Conservation (phyloP, 2,888 invertebrate species). For the Diachrysia chrysitis region DNA sequence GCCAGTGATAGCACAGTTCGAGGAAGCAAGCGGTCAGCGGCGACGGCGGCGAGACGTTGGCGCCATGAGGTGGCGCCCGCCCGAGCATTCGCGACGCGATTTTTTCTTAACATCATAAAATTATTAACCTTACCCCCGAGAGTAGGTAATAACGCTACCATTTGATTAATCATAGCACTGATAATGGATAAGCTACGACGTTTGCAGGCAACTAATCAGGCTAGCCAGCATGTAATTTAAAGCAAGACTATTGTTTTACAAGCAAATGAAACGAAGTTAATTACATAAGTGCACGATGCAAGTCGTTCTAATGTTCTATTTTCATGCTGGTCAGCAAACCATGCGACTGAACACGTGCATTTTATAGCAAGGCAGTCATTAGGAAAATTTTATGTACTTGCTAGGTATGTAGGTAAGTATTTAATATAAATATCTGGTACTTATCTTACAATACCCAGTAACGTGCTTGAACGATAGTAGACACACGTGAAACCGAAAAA, state of each 20-base stretch:
- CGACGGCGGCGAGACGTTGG: conserved; percentile 72
- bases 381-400: conserved; percentile 27
- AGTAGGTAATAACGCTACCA: conserved; percentile 61
- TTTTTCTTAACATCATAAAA: conserved; percentile 76
- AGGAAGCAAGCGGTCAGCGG: conserved; percentile 80
- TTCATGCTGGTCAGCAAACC: conserved; percentile 30
- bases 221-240: conserved; percentile 29
- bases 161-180: conserved; percentile 57
- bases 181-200: conserved; percentile 23
- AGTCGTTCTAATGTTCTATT: conserved; percentile 42
- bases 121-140: conserved; percentile 68
- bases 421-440: conserved; percentile 24
- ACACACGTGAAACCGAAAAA: neutral
- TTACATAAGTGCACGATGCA: conserved; percentile 23
- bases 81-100: conserved; percentile 69
- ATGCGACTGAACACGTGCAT: conserved; percentile 44
- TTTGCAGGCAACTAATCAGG: conserved; percentile 26
- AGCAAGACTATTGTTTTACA: conserved; percentile 33
- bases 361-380: conserved; percentile 31
- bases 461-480: conserved; percentile 3
- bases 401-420: conserved; percentile 7
- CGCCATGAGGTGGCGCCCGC: conserved; percentile 82
- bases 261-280: conserved; percentile 36
- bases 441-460: conserved; percentile 7
- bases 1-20: conserved; percentile 79